phyloP scores from a whole-genome alignment of 1,140 invertebrate genomes.

The Drosophila kepulauana region DNA sequence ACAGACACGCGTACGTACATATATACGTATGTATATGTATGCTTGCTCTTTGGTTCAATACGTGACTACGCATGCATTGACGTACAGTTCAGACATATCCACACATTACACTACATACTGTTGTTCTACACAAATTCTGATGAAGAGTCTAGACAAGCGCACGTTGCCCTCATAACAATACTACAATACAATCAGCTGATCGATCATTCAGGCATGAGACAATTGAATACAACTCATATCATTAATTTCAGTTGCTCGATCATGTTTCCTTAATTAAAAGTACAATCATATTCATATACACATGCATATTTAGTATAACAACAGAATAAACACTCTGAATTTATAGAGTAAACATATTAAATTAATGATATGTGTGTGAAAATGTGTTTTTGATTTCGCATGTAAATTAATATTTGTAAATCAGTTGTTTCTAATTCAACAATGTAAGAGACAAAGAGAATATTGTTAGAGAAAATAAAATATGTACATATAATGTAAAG shows the following conservation, averaged over 20 bases:
- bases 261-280: not conserved
- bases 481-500: too few relatives aligned
- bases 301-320: not conserved
- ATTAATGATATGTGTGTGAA: too few relatives aligned
- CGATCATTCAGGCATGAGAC: not conserved
- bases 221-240: not conserved
- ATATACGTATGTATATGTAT: not conserved
- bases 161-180: not conserved
- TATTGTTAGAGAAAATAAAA: too few relatives aligned
- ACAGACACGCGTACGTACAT: too few relatives aligned
- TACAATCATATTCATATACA: not conserved
- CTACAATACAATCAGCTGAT: not conserved
- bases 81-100: not conserved
- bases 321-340: not conserved
- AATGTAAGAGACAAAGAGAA: too few relatives aligned
- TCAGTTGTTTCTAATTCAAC: too few relatives aligned
- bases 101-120: not conserved
- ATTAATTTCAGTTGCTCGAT: not conserved
- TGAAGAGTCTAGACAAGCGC: not conserved
- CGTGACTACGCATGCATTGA: conserved; percentile 11
- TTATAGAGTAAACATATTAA: too few relatives aligned
- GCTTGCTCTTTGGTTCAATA: conserved; percentile 3
- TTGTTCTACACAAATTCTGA: not conserved
- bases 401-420: too few relatives aligned
- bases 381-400: too few relatives aligned